A percentile compares a stretch with the other conserved stretches of the same genome.
Conservation (phyloP, 2,888 invertebrate genomes). For the Pherbina coryleti region DNA sequence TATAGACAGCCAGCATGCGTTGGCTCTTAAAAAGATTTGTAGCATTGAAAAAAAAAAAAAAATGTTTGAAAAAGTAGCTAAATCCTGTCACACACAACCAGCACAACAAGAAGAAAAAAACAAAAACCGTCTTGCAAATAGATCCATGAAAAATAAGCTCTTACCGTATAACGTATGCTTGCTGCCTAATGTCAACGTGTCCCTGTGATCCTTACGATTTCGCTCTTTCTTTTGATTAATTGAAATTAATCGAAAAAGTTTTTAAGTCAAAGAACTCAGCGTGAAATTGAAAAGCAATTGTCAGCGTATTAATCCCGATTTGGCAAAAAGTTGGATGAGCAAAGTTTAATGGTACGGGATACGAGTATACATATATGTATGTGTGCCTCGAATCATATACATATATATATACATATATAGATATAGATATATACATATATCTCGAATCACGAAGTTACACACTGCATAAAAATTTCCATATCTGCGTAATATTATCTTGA, state of each 20-base stretch:
- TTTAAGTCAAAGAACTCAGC: not conserved
- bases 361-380: too few species aligned
- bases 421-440: too few species aligned
- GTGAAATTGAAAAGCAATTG: conserved; percentile 22
- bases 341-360: too few species aligned
- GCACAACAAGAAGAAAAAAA: not conserved
- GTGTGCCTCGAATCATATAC: too few species aligned
- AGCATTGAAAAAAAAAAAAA: too few species aligned
- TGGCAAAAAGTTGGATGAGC: too few species aligned
- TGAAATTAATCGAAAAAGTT: conserved; percentile 33
- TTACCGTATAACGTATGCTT: not conserved
- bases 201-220: conserved; percentile 19
- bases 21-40: not conserved
- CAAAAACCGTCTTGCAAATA: not conserved
- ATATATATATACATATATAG: too few species aligned
- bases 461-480: too few species aligned
- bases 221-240: conserved; percentile 19
- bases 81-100: not conserved
- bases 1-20: not conserved
- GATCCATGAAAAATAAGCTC: conserved; percentile 23
- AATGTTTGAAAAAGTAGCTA: too few species aligned
- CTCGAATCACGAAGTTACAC: too few species aligned
- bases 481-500: too few species aligned
- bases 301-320: not conserved
- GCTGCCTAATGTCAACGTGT: not conserved